Evolutionary conservation across 2,797 vertebrate genomes (phyloP).

Genomic region (Tragelaphus oryx): DNA sequence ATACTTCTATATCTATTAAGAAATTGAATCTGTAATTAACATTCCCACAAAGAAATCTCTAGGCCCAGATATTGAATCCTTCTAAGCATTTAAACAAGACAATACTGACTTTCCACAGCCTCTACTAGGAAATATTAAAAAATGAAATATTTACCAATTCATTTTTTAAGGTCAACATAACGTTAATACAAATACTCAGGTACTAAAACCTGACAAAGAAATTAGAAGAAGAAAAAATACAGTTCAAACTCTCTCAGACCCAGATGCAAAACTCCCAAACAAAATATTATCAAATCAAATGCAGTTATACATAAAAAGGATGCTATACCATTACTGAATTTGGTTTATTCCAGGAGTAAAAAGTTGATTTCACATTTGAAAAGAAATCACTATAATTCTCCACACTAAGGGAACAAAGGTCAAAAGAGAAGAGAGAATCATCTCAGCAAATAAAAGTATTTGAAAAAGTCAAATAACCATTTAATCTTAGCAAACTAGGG

Average conservation of each 20-base stretch:
- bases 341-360: neutral
- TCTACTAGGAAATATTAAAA: slow-evolving; percentile 36
- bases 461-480: neutral
- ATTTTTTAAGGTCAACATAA: slow-evolving; percentile 36
- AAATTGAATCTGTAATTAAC: slow-evolving; percentile 43
- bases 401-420: neutral
- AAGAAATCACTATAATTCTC: slow-evolving; percentile 4
- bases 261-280: slow-evolving; percentile 33
- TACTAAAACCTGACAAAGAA: slow-evolving; percentile 36
- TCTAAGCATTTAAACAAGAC: slow-evolving; percentile 33
- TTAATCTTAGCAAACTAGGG: neutral
- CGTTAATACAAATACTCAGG: neutral
- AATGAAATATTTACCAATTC: slow-evolving; percentile 23
- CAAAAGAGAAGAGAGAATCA: neutral
- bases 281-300: slow-evolving; percentile 34
- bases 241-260: neutral
- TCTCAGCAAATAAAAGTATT: neutral
- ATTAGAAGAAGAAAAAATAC: slow-evolving; percentile 27
- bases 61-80: neutral
- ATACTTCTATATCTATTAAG: neutral
- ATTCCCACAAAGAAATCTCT: slow-evolving; percentile 27
- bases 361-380: slow-evolving; percentile 15
- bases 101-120: neutral
- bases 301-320: neutral
- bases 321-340: neutral